These are phyloP conservation scores for Thecophora atra DNA, from an alignment of 2,888 invertebrate species.

Conservation along the genomic window DNA sequence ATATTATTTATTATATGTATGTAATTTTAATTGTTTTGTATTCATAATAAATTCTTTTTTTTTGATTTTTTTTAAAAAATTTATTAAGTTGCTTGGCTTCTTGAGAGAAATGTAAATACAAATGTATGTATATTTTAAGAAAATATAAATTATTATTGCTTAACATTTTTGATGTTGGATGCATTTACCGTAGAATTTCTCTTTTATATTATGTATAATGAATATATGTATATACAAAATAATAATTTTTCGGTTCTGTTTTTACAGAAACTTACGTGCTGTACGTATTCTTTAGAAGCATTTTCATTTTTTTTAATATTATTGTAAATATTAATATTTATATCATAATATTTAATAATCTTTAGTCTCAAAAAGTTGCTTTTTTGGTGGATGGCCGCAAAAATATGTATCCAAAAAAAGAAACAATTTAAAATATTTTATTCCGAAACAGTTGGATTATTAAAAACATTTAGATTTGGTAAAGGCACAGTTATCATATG, in stretches of 20 bases:
- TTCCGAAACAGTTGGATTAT: too few relatives aligned
- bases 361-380: conserved; percentile 39
- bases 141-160: conserved; percentile 4
- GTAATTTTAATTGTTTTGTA: neutral
- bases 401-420: neutral
- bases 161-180: neutral
- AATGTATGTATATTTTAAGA: conserved; percentile 10
- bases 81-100: conserved; percentile 50
- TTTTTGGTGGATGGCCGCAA: conserved; percentile 39
- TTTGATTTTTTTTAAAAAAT: conserved; percentile 25
- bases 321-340: too few relatives aligned
- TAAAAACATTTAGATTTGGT: too few relatives aligned
- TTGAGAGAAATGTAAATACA: conserved; percentile 29
- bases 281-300: conserved; percentile 6
- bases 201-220: conserved; percentile 27
- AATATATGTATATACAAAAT: conserved; percentile 39
- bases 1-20: conserved; percentile 28
- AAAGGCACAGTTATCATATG: too few relatives aligned
- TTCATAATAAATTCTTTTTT: conserved; percentile 13
- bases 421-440: neutral
- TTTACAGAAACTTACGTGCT: conserved; percentile 5
- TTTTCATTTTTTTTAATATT: conserved; percentile 22
- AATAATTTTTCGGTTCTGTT: conserved; percentile 9
- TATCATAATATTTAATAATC: conserved; percentile 6
- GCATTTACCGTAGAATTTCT: conserved; percentile 22